Percentiles rank a stretch among this genome's conserved stretches.
These are phyloP conservation scores for Zaprionus lineosus DNA, from an alignment of 2,888 invertebrate genomes.

Conservation along the genomic window DNA sequence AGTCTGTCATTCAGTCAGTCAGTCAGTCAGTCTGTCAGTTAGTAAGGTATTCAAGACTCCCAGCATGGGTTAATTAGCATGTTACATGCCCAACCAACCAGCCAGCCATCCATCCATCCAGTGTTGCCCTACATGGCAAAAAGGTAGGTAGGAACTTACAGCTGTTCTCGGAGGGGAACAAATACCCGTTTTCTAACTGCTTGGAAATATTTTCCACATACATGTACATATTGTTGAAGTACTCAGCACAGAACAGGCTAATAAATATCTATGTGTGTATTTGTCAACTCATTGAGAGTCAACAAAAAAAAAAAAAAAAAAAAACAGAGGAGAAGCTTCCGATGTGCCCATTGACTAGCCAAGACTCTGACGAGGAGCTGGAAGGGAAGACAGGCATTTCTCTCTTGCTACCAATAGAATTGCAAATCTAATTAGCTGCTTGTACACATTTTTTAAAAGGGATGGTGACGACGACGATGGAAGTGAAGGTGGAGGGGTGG, in stretches of 20 bases:
- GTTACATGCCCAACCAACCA: conserved; percentile 50
- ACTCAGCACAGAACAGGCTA: conserved; percentile 21
- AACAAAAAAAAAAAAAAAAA: conserved; percentile 22
- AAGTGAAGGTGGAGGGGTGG: background rate
- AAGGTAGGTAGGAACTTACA: conserved; percentile 54
- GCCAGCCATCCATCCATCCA: conserved; percentile 25
- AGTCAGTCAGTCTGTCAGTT: conserved; percentile 19
- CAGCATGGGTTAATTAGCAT: conserved; percentile 71
- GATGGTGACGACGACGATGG: background rate
- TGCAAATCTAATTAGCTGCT: conserved; percentile 71
- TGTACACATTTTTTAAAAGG: background rate
- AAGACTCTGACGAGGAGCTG: too few species aligned
- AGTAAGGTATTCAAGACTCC: conserved; percentile 11
- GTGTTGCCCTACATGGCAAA: conserved; percentile 65
- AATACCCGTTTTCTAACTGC: conserved; percentile 18
- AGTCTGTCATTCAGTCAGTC: conserved; percentile 2
- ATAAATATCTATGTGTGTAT: conserved; percentile 53
- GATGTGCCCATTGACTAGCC: too few species aligned
- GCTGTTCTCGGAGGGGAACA: conserved; percentile 29
- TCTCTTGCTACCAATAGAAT: conserved; percentile 44
- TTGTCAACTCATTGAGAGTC: conserved; percentile 45
- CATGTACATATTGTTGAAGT: conserved; percentile 15
- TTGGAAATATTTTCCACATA: conserved; percentile 9
- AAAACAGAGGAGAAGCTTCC: conserved; percentile 12
- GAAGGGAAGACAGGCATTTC: too few species aligned